Conservation (phyloP, 1,140 invertebrate genomes). For the Drosophila rhopaloa region DNA sequence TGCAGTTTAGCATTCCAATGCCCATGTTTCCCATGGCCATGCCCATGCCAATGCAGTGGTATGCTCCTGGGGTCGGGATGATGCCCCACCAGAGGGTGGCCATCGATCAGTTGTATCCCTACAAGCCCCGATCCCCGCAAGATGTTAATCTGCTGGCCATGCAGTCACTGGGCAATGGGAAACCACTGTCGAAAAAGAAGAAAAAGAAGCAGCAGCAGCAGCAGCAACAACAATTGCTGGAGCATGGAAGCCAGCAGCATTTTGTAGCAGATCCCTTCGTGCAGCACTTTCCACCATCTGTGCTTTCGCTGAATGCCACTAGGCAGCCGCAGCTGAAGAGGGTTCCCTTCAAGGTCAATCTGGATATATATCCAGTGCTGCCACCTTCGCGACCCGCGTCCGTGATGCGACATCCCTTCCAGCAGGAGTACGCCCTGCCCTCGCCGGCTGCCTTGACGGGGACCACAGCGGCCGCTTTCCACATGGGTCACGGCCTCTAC, state of each 20-base stretch:
- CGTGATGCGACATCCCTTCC: slow-evolving; percentile 69
- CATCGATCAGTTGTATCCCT: slow-evolving; percentile 77
- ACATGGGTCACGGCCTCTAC: slow-evolving; percentile 44
- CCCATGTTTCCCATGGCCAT: slow-evolving; percentile 56
- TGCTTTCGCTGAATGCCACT: slow-evolving; percentile 62
- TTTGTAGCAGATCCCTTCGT: slow-evolving; percentile 59
- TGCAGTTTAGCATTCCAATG: slow-evolving; percentile 70
- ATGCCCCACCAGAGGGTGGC: slow-evolving; percentile 69
- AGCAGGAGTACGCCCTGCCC: slow-evolving; percentile 61
- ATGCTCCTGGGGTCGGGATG: slow-evolving; percentile 16
- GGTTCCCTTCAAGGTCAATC: slow-evolving; percentile 73
- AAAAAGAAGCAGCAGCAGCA: slow-evolving; percentile 58
- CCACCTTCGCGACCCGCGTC: slow-evolving; percentile 68
- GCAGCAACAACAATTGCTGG: slow-evolving; percentile 54
- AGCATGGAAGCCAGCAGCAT: slow-evolving; percentile 61
- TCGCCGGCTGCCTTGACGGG: slow-evolving; percentile 39
- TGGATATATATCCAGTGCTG: slow-evolving; percentile 77
- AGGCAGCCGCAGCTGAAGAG: slow-evolving; percentile 64
- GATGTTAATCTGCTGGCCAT: slow-evolving; percentile 76
- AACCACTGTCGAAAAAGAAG: slow-evolving; percentile 63
- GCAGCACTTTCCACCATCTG: slow-evolving; percentile 34
- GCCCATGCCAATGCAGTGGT: slow-evolving; percentile 51
- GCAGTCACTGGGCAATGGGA: slow-evolving; percentile 46
- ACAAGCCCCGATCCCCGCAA: slow-evolving; percentile 73
- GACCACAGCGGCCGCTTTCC: slow-evolving; percentile 32